phyloP scores from a whole-genome alignment of 2,888 invertebrate genomes.

The Coleophora deauratella region DNA sequence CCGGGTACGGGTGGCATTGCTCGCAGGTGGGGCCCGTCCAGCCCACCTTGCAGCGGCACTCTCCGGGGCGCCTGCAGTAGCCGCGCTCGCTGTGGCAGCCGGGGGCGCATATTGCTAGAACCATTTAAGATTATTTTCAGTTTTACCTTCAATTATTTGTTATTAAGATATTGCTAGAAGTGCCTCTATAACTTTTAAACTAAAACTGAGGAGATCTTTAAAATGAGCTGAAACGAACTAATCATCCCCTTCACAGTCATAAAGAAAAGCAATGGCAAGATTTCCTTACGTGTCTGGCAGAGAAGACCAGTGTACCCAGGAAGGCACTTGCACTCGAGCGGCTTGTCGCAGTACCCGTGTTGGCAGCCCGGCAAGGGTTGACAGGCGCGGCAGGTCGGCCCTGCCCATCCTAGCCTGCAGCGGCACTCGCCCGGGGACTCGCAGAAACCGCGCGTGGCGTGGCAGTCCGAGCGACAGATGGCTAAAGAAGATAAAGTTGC shows the following conservation, averaged over 20 bases:
- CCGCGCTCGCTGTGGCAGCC: slow-evolving; percentile 90
- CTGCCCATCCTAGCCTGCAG: slow-evolving; percentile 93
- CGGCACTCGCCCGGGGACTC: slow-evolving; percentile 91
- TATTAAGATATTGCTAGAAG: too few species aligned
- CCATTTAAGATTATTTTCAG: too few species aligned
- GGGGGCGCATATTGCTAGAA: slow-evolving; percentile 84
- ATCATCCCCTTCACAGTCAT: too few species aligned
- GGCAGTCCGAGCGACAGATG: slow-evolving; percentile 89
- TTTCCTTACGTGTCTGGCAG: slow-evolving; percentile 86
- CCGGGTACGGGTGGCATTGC: slow-evolving; percentile 89
- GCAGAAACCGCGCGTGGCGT: slow-evolving; percentile 89
- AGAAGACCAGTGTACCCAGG: slow-evolving; percentile 93
- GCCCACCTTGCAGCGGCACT: slow-evolving; percentile 85
- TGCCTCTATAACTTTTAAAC: too few species aligned
- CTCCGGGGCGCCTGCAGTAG: slow-evolving; percentile 82
- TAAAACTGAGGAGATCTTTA: too few species aligned
- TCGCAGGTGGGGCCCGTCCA: slow-evolving; percentile 88
- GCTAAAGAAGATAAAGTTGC: slow-evolving; percentile 63
- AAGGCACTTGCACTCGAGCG: slow-evolving; percentile 91
- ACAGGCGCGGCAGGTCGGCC: slow-evolving; percentile 88
- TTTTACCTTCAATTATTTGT: too few species aligned
- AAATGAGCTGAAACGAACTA: too few species aligned
- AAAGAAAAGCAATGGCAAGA: too few species aligned
- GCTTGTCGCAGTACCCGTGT: slow-evolving; percentile 91
- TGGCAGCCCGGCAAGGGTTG: slow-evolving; percentile 92